Conservation (phyloP, 2,797 vertebrate species). For the Merluccius polli region DNA sequence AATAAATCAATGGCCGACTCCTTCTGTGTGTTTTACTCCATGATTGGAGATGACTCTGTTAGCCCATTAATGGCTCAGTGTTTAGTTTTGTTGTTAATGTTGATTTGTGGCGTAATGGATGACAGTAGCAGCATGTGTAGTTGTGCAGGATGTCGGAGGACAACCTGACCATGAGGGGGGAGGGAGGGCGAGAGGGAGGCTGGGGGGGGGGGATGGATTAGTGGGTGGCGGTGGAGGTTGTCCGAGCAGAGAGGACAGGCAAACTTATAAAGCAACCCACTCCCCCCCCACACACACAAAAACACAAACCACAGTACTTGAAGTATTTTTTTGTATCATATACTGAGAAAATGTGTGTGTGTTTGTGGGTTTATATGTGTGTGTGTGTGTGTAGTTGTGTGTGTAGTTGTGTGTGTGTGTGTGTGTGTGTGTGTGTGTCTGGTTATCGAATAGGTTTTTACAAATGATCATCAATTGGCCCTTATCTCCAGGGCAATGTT, state of each 20-base stretch:
- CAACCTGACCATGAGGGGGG: constrained; percentile 66
- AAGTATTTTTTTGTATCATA: neutral
- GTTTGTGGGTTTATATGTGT: no score
- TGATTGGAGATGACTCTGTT: constrained; percentile 49
- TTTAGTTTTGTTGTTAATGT: constrained; percentile 65
- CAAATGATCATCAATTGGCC: constrained; percentile 46
- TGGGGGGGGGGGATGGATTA: no score
- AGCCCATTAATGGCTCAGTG: constrained; percentile 65
- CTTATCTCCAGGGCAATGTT: constrained; percentile 24
- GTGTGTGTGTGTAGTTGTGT: no score
- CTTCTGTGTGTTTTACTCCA: constrained; percentile 65
- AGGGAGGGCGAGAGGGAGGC: constrained; percentile 26
- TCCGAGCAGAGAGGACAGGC: neutral
- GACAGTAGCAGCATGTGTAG: constrained; percentile 54
- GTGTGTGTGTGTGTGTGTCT: neutral
- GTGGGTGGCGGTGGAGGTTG: no score
- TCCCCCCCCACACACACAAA: neutral
- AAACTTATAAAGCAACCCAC: neutral
- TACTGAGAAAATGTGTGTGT: neutral
- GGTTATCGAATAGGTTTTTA: constrained; percentile 21
- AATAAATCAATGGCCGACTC: constrained; percentile 68
- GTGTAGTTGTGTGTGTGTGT: neutral
- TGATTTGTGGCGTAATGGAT: no score
- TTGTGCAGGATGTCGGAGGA: constrained; percentile 65
- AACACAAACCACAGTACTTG: neutral